Base-by-base conservation (phyloP, 2,113 vertebrate genomes). In the Lamprologus lemairii region DNA sequence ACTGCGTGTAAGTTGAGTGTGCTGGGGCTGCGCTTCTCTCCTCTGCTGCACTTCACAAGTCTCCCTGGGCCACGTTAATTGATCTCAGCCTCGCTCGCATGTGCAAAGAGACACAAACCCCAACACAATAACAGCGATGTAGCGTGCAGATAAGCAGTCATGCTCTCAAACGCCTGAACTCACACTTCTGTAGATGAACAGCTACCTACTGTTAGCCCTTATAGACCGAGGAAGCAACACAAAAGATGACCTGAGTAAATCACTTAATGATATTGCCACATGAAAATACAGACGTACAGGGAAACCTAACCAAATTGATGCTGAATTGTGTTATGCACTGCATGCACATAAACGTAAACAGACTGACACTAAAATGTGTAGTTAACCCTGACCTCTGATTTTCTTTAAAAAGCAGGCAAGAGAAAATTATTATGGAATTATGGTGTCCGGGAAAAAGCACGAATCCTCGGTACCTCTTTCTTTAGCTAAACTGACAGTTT, bases 11-110 rank as follows among this genome's bases (percentile, higher is more conserved):
- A 83, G 92, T 31, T 88, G 86, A 92, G 82, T 87, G 83, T 80
- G 85, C 93, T 3, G 53, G 75, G 35, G 86, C 49, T 81, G 83
- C 80, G 86, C 78, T 84, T 87, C 42, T 7, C 82, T 83, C 49
- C 89, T 57, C 55, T 83, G 84, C 94, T 83, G 82, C 65, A 89
- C 86, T 84, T 93, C 85, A 91, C 28, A 60, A 80, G 78, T 87
- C 88, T 92, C 87, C 35, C 26, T 51, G 80, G 90, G 78, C 55
- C 54, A 80, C 13, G 11, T 6, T 91, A 86, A 92, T 90, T 91
- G 85, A 93, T 89, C 71, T 86, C 87, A 94, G 85, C 54, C 81
- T 83, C 2, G 9, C 80, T 87, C 53, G 12, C 79, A 82, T 89
- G 85, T 79, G 75, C 28, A 78, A 87, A 85, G 35, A 86, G 65